Evolutionary conservation across 2,888 invertebrate species (phyloP).

Genomic region (Drosophila helvetica): DNA sequence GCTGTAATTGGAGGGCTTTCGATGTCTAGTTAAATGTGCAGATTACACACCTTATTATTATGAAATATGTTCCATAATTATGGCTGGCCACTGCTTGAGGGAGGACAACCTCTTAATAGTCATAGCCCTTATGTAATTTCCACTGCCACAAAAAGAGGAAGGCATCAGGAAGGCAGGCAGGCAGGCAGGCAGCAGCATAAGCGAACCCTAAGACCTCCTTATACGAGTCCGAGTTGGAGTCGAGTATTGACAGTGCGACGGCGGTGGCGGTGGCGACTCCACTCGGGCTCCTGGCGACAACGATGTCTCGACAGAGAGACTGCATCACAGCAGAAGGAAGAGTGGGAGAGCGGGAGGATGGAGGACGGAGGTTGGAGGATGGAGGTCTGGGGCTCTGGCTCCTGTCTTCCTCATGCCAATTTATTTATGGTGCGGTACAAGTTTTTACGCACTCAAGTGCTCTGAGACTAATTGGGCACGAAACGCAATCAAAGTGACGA

Average conservation of each 20-base stretch:
- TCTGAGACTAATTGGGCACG: slow-evolving; percentile 84
- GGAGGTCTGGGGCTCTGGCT: slow-evolving; percentile 49
- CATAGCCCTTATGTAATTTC: slow-evolving; percentile 71
- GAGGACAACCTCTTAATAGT: slow-evolving; percentile 69
- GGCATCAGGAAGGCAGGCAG: slow-evolving; percentile 11
- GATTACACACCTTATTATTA: slow-evolving; percentile 80
- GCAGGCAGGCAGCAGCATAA: slow-evolving; percentile 3
- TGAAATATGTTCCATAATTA: slow-evolving; percentile 77
- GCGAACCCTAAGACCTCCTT: slow-evolving; percentile 50
- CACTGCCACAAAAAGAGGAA: slow-evolving; percentile 30
- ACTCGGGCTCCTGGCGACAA: slow-evolving; percentile 70
- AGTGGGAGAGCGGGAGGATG: slow-evolving; percentile 28
- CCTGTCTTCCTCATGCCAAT: slow-evolving; percentile 80
- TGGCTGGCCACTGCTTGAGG: slow-evolving; percentile 61
- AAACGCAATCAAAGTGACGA: slow-evolving; percentile 82
- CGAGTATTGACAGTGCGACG: slow-evolving; percentile 56
- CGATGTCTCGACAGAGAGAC: slow-evolving; percentile 52
- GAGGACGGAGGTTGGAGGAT: slow-evolving; percentile 6
- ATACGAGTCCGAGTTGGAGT: slow-evolving; percentile 26
- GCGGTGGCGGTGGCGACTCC: slow-evolving; percentile 42
- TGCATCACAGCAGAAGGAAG: neutral
- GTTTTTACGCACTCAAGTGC: slow-evolving; percentile 84
- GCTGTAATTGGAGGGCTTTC: slow-evolving; percentile 55
- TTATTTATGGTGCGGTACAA: slow-evolving; percentile 84
- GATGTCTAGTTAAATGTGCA: slow-evolving; percentile 70